These are phyloP conservation scores for Heliocidaris tuberculata DNA, from an alignment of 35 echinoderm and acorn worm genomes.

Conservation along the genomic window DNA sequence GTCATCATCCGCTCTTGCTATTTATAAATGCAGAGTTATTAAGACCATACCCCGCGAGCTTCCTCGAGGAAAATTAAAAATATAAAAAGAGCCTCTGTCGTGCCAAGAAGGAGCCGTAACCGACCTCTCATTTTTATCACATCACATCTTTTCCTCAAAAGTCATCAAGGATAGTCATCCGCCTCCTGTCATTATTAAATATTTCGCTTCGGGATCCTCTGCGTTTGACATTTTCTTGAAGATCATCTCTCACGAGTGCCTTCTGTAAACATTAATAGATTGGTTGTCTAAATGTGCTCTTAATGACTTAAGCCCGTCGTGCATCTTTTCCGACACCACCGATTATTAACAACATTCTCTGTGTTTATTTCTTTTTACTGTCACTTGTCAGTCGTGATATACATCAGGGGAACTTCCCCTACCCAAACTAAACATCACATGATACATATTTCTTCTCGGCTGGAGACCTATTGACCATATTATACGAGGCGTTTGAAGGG, in stretches of 20 bases:
- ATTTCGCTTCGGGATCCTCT: neutral
- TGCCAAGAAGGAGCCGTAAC: neutral
- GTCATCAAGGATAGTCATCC: neutral
- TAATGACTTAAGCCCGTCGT: neutral
- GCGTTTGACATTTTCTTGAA: neutral
- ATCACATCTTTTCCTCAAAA: constrained; percentile 2
- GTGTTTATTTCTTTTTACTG: neutral
- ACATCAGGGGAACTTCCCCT: neutral
- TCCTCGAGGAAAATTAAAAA: neutral
- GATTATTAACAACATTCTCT: neutral
- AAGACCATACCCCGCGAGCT: neutral
- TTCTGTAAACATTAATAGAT: neutral
- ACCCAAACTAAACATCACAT: neutral
- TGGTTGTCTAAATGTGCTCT: neutral
- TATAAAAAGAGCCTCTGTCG: neutral
- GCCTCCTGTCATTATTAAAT: neutral
- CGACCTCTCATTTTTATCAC: neutral
- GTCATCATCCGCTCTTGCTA: constrained; percentile 1
- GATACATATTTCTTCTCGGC: neutral
- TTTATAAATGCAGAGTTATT: constrained; percentile 6
- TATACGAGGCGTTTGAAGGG: constrained; percentile 15
- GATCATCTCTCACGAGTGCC: neutral
- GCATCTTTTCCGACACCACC: neutral
- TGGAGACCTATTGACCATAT: neutral
- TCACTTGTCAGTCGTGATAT: neutral